phyloP scores from a whole-genome alignment of 2,888 invertebrate genomes.

The Caenorhabditis virilis region DNA sequence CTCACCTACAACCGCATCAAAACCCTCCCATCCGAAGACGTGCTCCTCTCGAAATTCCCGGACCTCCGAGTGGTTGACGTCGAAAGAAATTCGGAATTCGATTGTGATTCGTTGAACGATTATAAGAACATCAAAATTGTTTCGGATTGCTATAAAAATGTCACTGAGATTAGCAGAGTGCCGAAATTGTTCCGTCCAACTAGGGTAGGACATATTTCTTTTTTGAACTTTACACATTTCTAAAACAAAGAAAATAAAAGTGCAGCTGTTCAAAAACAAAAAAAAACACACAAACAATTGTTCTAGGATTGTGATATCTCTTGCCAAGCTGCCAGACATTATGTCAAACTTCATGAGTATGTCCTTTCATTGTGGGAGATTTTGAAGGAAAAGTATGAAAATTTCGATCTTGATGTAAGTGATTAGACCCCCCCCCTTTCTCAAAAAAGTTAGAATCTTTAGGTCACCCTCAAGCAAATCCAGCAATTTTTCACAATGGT shows the following conservation, averaged over 20 bases:
- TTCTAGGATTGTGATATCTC: conserved; percentile 57
- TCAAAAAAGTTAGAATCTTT: conserved; percentile 6
- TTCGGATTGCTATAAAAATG: conserved; percentile 53
- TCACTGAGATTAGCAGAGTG: conserved; percentile 46
- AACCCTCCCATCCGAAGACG: conserved; percentile 54
- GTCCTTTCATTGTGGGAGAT: conserved; percentile 59
- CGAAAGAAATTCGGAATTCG: conserved; percentile 61
- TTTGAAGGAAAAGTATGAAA: conserved; percentile 49
- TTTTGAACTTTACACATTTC: too few species aligned
- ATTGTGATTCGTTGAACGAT: conserved; percentile 50
- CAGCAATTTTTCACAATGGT: conserved; percentile 40
- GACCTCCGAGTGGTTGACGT: conserved; percentile 60
- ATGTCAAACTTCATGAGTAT: conserved; percentile 57
- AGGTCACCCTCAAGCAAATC: conserved; percentile 37
- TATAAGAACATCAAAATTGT: conserved; percentile 52
- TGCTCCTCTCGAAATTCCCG: conserved; percentile 59
- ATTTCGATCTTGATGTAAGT: conserved; percentile 47
- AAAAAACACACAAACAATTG: neutral
- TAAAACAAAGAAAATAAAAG: neutral
- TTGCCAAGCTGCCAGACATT: conserved; percentile 55
- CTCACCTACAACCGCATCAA: conserved; percentile 57
- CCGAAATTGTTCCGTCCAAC: conserved; percentile 48
- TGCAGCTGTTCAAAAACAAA: neutral
- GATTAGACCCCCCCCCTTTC: neutral
- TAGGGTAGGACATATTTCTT: conserved; percentile 12